Percentiles rank a stretch among this genome's conserved stretches.
Evolutionary conservation across 2,888 invertebrate genomes (phyloP).

Genomic region (Bimastos eiseni): DNA sequence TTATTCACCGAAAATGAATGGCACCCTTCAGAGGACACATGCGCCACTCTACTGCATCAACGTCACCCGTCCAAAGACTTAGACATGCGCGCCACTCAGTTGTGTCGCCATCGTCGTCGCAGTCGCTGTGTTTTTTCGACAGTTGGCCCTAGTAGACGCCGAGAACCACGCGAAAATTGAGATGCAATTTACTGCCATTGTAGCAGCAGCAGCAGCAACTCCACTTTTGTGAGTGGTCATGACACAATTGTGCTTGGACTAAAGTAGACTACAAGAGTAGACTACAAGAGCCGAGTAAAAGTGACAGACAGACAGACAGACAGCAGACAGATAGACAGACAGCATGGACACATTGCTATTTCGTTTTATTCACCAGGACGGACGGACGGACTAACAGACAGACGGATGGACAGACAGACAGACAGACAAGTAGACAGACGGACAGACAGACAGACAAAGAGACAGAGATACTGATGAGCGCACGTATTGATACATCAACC

Average conservation of each 20-base stretch:
- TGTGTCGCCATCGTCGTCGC: neutral
- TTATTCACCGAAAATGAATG: neutral
- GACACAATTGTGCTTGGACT: neutral
- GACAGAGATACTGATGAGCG: neutral
- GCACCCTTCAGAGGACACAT: neutral
- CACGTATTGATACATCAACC: neutral
- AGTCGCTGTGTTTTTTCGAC: neutral
- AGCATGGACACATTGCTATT: neutral
- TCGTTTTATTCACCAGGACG: constrained; percentile 7
- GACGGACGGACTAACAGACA: neutral
- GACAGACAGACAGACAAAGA: neutral
- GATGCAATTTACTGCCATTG: neutral
- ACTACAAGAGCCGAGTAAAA: neutral
- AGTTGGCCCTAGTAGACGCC: neutral
- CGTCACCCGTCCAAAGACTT: neutral
- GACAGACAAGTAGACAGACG: no score
- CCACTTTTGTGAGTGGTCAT: neutral
- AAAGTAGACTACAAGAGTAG: neutral
- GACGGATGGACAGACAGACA: neutral
- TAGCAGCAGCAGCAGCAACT: neutral
- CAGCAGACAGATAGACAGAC: neutral
- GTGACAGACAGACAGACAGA: neutral
- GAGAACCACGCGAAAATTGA: neutral
- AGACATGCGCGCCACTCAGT: neutral
- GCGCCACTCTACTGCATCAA: neutral